phyloP scores from a whole-genome alignment of 2,113 vertebrate species.

The Benitochromis conjunctus region DNA sequence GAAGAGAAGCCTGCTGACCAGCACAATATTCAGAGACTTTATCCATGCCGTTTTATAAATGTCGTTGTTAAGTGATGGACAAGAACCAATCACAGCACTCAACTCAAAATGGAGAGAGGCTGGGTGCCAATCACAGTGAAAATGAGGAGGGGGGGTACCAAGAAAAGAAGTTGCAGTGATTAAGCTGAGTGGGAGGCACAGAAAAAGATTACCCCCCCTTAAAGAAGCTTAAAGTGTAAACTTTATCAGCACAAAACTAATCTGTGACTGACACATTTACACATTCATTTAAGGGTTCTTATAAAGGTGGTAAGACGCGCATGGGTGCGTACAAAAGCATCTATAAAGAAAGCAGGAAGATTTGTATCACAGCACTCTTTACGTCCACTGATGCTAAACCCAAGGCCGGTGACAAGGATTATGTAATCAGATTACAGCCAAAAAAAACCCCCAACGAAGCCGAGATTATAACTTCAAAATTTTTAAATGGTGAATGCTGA shows the following conservation, averaged over 20 bases:
- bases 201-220: background rate
- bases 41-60: background rate
- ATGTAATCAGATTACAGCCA: background rate
- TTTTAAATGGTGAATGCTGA: background rate
- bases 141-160: background rate
- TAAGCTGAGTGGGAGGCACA: background rate
- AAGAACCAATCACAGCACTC: background rate
- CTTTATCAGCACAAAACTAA: background rate
- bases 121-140: background rate
- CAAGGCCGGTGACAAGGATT: background rate
- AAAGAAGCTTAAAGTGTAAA: background rate
- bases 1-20: background rate
- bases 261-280: background rate
- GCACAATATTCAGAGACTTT: constrained; percentile 2
- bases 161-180: background rate
- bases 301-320: background rate
- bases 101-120: background rate
- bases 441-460: accelerated
- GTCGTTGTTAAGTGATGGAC: background rate
- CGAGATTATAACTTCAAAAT: accelerated
- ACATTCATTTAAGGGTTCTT: background rate
- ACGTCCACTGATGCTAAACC: background rate
- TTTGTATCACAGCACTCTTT: background rate
- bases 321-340: background rate
- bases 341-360: background rate